Percentiles rank a stretch among this genome's conserved stretches.
Conservation (phyloP, 1,140 invertebrate species). For the Apis dorsata region DNA sequence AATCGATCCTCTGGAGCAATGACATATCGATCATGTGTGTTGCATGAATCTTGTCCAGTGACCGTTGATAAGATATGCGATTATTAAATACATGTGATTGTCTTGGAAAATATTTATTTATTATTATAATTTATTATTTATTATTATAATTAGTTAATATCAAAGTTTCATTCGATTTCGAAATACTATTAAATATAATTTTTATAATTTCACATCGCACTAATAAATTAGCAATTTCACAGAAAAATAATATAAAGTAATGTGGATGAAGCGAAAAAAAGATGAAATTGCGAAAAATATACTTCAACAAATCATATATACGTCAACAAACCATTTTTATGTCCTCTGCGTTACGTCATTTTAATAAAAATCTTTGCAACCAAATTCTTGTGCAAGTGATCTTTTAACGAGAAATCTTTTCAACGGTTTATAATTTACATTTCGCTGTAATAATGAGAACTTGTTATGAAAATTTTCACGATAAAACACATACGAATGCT, state of each 20-base stretch:
- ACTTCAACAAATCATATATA: no score
- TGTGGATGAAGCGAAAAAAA: no score
- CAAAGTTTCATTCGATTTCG: neutral
- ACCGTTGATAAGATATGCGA: neutral
- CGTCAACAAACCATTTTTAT: slow-evolving; percentile 10
- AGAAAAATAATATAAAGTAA: no score
- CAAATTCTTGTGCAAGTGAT: neutral
- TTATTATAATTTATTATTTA: neutral
- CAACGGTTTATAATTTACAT: neutral
- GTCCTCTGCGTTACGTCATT: neutral
- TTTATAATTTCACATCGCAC: no score
- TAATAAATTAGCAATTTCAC: neutral
- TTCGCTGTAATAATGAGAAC: neutral
- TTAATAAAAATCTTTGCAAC: neutral
- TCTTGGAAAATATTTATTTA: neutral
- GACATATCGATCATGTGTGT: slow-evolving; percentile 57
- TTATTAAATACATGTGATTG: neutral
- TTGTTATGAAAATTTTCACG: neutral
- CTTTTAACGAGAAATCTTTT: no score
- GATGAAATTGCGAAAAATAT: neutral
- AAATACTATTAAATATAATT: no score
- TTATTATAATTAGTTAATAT: no score
- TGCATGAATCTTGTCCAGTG: neutral
- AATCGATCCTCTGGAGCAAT: slow-evolving; percentile 60
- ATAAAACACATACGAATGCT: slow-evolving; percentile 45